Conservation (phyloP, 2,113 vertebrate species). For the Leucoraja erinaceus region DNA sequence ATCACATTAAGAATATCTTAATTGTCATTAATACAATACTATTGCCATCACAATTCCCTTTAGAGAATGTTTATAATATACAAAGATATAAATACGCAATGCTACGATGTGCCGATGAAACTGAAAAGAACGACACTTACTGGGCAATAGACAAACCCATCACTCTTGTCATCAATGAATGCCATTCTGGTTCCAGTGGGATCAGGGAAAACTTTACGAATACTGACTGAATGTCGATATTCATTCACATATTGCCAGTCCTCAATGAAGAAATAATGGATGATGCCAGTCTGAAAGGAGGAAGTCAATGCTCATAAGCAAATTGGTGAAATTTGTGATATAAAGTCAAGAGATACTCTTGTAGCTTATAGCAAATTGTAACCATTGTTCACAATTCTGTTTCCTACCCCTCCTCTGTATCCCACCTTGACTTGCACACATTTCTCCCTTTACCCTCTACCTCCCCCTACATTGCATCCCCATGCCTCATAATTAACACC, state of each 20-base stretch:
- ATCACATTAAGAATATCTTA: background rate
- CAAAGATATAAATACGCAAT: background rate
- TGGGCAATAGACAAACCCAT: slow-evolving; percentile 84
- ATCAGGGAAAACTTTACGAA: slow-evolving; percentile 88
- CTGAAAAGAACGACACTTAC: slow-evolving; percentile 53
- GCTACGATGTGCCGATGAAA: background rate
- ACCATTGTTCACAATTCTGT: background rate
- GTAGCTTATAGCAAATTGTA: background rate
- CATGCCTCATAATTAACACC: too few species aligned
- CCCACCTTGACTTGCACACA: too few species aligned
- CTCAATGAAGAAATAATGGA: slow-evolving; percentile 82
- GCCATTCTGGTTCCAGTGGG: slow-evolving; percentile 75
- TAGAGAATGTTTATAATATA: background rate
- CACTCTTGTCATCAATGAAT: slow-evolving; percentile 89
- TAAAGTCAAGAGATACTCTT: background rate
- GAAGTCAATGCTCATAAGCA: background rate
- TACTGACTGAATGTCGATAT: slow-evolving; percentile 75
- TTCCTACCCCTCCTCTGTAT: background rate
- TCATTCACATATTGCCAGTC: slow-evolving; percentile 85
- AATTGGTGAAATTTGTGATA: background rate
- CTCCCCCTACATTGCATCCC: too few species aligned
- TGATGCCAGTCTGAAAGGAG: slow-evolving; percentile 66
- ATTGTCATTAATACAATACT: background rate
- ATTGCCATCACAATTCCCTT: background rate
- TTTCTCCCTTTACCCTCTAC: too few species aligned